These are phyloP conservation scores for Tapirus indicus DNA, from an alignment of 2,797 vertebrate genomes.

Conservation along the genomic window DNA sequence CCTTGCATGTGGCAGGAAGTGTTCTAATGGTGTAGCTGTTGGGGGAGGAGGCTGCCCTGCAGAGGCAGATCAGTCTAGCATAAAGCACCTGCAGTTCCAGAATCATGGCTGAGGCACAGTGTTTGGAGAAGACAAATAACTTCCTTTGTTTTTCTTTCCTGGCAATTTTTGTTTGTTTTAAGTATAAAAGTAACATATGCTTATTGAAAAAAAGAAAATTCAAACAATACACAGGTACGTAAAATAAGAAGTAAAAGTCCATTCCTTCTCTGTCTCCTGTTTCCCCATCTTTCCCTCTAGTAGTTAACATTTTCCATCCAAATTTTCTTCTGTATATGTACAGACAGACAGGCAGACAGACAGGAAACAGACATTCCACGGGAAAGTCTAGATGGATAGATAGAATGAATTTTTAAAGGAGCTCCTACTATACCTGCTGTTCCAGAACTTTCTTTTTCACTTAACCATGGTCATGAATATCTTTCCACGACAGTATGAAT, in stretches of 20 bases:
- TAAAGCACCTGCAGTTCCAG: neutral
- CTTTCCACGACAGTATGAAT: neutral
- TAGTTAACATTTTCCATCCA: neutral
- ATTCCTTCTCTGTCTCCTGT: neutral
- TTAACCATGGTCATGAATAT: neutral
- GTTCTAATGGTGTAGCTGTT: neutral
- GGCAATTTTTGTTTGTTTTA: neutral
- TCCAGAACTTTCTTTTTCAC: conserved; percentile 21
- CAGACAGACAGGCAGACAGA: neutral
- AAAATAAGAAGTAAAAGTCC: conserved; percentile 18
- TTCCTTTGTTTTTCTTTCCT: neutral
- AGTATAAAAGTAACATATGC: neutral
- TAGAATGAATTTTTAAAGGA: neutral
- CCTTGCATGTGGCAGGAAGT: neutral
- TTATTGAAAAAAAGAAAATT: neutral
- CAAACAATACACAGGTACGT: neutral
- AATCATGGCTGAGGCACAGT: neutral
- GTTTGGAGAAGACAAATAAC: neutral
- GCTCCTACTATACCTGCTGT: neutral
- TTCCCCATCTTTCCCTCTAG: neutral
- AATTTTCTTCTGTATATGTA: neutral
- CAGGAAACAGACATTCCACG: neutral
- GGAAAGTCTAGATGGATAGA: neutral
- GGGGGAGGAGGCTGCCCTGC: neutral
- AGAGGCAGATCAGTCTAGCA: neutral